These are phyloP conservation scores for Gallinago media DNA, from an alignment of 2,113 vertebrate genomes.

Conservation along the genomic window DNA sequence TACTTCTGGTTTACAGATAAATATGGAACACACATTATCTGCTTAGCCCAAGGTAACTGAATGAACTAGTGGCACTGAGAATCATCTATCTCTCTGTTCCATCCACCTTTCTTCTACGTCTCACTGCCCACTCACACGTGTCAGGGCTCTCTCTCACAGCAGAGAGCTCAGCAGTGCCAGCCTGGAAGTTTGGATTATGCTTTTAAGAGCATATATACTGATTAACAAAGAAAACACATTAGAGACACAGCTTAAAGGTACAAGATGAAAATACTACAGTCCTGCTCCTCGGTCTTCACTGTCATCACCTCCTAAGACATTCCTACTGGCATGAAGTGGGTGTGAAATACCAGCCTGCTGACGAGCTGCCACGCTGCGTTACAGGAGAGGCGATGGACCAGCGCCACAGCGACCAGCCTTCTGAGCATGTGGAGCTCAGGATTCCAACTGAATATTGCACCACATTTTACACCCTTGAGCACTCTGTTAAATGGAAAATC, in stretches of 20 bases:
- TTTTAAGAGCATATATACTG: background rate
- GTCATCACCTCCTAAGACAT: background rate
- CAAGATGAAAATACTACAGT: background rate
- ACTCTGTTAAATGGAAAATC: background rate
- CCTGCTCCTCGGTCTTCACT: background rate
- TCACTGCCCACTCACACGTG: background rate
- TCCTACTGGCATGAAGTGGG: background rate
- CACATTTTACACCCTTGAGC: background rate
- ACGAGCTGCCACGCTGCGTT: accelerated
- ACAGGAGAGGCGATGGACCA: background rate
- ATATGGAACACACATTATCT: background rate
- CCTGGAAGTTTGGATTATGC: background rate
- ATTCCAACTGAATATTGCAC: background rate
- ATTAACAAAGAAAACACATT: background rate
- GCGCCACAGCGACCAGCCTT: background rate
- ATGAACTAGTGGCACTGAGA: background rate
- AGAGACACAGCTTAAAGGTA: background rate
- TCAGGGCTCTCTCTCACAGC: background rate
- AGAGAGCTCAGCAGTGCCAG: background rate
- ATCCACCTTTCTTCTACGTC: background rate
- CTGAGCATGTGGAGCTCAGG: background rate
- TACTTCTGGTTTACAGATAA: background rate
- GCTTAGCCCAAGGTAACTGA: background rate
- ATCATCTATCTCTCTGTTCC: background rate
- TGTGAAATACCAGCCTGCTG: background rate